These are phyloP conservation scores for Spodoptera exigua DNA, from an alignment of 2,888 invertebrate genomes.

Conservation along the genomic window DNA sequence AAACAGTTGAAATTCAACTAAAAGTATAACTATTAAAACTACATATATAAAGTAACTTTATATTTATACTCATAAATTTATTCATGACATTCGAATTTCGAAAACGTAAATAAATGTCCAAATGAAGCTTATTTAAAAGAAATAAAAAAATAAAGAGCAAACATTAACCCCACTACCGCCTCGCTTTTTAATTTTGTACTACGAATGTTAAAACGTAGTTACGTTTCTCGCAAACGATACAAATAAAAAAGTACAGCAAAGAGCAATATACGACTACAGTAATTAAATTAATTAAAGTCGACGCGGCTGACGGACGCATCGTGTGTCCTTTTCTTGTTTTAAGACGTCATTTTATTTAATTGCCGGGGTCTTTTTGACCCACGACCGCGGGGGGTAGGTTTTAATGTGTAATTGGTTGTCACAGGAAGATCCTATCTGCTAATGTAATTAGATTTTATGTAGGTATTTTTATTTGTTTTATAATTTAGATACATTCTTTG, in stretches of 20 bases:
- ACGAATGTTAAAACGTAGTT: constrained; percentile 51
- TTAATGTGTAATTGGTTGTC: constrained; percentile 49
- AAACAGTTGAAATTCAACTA: too few relatives aligned
- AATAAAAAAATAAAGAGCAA: constrained; percentile 11
- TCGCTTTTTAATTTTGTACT: constrained; percentile 60
- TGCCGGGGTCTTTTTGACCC: constrained; percentile 47
- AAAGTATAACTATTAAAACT: too few relatives aligned
- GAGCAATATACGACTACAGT: constrained; percentile 58
- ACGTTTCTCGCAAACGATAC: constrained; percentile 52
- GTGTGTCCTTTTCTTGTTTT: constrained; percentile 68
- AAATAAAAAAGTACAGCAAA: constrained; percentile 53
- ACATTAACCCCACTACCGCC: constrained; percentile 32
- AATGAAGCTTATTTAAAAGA: too few relatives aligned
- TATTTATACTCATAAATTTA: too few relatives aligned
- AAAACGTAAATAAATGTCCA: too few relatives aligned
- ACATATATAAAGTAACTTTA: too few relatives aligned
- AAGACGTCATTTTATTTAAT: constrained; percentile 66
- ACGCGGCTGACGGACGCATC: constrained; percentile 62
- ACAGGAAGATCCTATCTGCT: constrained; percentile 51
- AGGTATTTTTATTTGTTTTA: constrained; percentile 6
- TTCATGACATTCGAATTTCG: too few relatives aligned
- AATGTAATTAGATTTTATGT: constrained; percentile 54
- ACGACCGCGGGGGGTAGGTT: constrained; percentile 33
- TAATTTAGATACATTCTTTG: constrained; percentile 13
- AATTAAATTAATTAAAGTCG: constrained; percentile 77